These are phyloP conservation scores for Rhopalosiphum maidis DNA, from an alignment of 1,140 invertebrate genomes.

Conservation along the genomic window DNA sequence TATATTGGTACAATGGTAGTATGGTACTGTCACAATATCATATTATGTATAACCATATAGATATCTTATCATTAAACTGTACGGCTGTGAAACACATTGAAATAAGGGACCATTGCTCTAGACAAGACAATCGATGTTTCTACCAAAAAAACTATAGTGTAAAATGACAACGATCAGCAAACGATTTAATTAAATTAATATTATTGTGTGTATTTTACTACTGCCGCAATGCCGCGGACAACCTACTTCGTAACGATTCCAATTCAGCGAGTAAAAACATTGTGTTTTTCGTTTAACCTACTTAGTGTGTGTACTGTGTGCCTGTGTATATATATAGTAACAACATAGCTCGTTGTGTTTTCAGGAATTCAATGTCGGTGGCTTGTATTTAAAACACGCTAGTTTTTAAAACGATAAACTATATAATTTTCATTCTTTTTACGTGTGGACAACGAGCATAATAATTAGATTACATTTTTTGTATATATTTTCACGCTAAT, in stretches of 20 bases:
- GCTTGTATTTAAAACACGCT: neutral
- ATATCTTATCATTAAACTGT: neutral
- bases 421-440: neutral
- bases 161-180: neutral
- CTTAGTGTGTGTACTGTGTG: neutral
- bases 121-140: neutral
- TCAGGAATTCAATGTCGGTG: neutral
- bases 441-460: neutral
- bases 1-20: too few relatives aligned
- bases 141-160: neutral
- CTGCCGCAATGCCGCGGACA: neutral
- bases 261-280: conserved; percentile 10
- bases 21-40: neutral
- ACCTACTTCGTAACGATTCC: conserved; percentile 36
- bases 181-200: conserved; percentile 36
- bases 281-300: conserved; percentile 29
- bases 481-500: neutral
- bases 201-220: conserved; percentile 3
- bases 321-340: neutral
- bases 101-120: neutral
- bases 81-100: neutral
- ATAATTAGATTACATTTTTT: neutral
- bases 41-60: neutral
- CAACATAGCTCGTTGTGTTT: neutral
- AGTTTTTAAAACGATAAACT: neutral